A percentile compares a stretch with the other conserved stretches of the same genome.
Conservation (phyloP, 2,113 vertebrate genomes). For the Psilopsiagon aymara region DNA sequence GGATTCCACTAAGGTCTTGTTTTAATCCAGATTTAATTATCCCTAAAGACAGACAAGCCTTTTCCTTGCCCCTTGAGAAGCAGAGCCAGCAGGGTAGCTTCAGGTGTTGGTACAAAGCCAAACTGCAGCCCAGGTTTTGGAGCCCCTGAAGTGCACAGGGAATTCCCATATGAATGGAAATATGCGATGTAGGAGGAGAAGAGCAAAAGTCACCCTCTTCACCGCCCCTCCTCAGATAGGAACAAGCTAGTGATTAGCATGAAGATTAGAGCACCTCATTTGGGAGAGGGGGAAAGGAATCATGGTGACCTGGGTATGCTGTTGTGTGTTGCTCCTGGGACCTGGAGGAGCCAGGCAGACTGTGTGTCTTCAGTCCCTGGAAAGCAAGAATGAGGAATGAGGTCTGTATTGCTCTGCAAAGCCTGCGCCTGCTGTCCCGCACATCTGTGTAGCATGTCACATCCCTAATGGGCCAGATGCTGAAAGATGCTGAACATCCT, state of each 20-base stretch:
- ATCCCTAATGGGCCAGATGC: slow-evolving; percentile 33
- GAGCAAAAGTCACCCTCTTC: not conserved
- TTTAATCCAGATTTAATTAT: slow-evolving; percentile 46
- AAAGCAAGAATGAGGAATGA: not conserved
- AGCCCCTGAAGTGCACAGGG: not conserved
- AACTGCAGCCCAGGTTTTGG: not conserved
- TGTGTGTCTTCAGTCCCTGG: not conserved
- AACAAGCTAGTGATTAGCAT: not conserved
- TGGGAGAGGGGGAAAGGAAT: not conserved
- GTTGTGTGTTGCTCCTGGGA: not conserved
- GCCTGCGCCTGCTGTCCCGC: not conserved
- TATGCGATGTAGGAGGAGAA: not conserved
- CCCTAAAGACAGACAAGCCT: slow-evolving; percentile 43
- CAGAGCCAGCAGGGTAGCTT: not conserved
- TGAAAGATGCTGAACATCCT: slow-evolving; percentile 42
- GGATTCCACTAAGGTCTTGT: not conserved
- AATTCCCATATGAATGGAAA: not conserved
- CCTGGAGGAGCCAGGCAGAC: not conserved
- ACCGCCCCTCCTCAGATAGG: not conserved
- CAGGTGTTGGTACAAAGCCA: not conserved
- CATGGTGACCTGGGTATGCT: not conserved
- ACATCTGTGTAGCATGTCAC: slow-evolving; percentile 31
- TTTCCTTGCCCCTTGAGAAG: slow-evolving; percentile 15
- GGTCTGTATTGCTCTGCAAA: not conserved
- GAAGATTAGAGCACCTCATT: not conserved